phyloP scores from a whole-genome alignment of 1,140 invertebrate genomes.

The Druon quercuslanigerum region DNA sequence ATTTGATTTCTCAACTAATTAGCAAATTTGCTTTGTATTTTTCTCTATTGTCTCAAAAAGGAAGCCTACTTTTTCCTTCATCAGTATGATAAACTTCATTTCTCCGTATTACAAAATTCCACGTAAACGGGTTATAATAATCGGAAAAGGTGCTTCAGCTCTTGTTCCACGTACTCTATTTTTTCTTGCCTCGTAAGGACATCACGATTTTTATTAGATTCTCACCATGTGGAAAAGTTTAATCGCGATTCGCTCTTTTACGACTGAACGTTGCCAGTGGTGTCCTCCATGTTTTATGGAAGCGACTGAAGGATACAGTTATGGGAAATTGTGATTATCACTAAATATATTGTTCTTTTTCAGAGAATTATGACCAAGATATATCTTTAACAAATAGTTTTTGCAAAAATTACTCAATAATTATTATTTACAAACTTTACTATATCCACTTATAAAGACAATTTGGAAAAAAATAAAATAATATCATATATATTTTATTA shows the following conservation, averaged over 20 bases:
- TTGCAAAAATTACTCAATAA: too few species aligned
- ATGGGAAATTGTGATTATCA: conserved; percentile 15
- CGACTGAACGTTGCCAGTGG: conserved; percentile 34
- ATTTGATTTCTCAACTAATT: too few species aligned
- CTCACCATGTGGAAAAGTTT: conserved; percentile 37
- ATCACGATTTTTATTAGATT: conserved; percentile 42
- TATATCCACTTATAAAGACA: too few species aligned
- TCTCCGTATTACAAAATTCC: neutral
- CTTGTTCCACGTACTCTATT: neutral
- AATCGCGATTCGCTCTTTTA: conserved; percentile 47
- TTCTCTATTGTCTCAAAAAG: too few species aligned
- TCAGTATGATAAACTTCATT: too few species aligned
- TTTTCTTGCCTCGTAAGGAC: conserved; percentile 32
- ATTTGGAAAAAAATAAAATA: too few species aligned
- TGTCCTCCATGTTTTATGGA: conserved; percentile 51
- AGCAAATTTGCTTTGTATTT: too few species aligned
- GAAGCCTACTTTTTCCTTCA: too few species aligned
- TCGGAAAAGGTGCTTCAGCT: conserved; percentile 17
- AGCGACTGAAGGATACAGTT: conserved; percentile 32
- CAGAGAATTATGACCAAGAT: neutral
- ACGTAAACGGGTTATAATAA: neutral
- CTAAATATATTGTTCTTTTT: conserved; percentile 10
- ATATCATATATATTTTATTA: too few species aligned
- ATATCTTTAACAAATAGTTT: neutral
- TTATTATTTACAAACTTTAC: too few species aligned